Evolutionary conservation across 2,888 invertebrate species (phyloP).

Genomic region (Acanthosepion lycidas): DNA sequence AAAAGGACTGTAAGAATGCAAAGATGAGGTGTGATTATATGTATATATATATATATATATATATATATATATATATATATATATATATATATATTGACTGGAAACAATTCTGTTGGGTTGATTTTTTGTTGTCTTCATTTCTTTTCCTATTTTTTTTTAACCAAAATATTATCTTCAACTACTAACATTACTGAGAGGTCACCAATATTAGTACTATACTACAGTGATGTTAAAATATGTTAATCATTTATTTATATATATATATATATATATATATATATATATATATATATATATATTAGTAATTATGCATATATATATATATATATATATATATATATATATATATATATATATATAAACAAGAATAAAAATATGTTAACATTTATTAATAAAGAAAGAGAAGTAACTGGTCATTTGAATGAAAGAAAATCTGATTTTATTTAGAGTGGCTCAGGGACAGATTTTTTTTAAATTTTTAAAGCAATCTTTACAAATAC

Average conservation of each 20-base stretch:
- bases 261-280: slow-evolving; percentile 33
- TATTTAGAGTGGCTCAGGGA: neutral
- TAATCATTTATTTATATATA: slow-evolving; percentile 13
- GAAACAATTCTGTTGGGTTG: neutral
- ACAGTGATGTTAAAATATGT: neutral
- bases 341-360: slow-evolving; percentile 33
- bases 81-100: neutral
- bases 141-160: neutral
- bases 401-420: neutral
- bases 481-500: neutral
- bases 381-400: neutral
- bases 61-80: too few species aligned
- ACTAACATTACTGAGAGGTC: slow-evolving; percentile 4
- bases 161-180: neutral
- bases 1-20: neutral
- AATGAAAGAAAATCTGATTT: neutral
- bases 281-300: slow-evolving; percentile 1
- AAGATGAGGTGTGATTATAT: neutral
- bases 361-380: neutral
- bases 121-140: neutral
- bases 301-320: neutral
- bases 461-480: neutral
- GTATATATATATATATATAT: neutral
- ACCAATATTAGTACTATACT: neutral
- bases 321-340: slow-evolving; percentile 33